Conservation (phyloP, 2,797 vertebrate species). For the Pantherophis alleghaniensis region DNA sequence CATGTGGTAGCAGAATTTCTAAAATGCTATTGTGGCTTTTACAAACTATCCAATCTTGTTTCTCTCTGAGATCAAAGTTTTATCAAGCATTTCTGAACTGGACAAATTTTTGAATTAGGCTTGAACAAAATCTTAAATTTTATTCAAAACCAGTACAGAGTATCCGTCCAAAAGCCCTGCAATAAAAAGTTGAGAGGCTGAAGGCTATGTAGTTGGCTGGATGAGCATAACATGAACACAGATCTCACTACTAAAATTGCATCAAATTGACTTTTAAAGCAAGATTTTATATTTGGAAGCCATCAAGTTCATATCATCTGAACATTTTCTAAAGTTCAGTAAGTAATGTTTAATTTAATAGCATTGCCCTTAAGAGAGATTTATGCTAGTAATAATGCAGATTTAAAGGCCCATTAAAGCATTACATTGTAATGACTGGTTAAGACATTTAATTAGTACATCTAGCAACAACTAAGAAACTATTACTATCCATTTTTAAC, state of each 20-base stretch:
- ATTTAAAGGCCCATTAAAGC: slow-evolving; percentile 32
- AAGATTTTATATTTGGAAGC: not conserved
- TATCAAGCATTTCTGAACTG: not conserved
- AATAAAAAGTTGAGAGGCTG: not conserved
- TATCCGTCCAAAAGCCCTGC: not conserved
- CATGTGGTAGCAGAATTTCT: not conserved
- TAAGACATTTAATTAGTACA: slow-evolving; percentile 34
- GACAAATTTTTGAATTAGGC: not conserved
- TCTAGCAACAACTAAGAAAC: slow-evolving; percentile 7
- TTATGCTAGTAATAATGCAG: slow-evolving; percentile 40
- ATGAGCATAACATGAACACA: not conserved
- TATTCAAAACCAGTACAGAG: not conserved
- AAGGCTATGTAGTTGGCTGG: not conserved
- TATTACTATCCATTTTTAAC: slow-evolving; percentile 11
- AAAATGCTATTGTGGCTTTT: not conserved
- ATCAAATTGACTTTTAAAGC: slow-evolving; percentile 8
- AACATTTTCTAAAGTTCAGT: slow-evolving; percentile 18
- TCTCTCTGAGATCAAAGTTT: not conserved
- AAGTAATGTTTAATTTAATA: slow-evolving; percentile 33
- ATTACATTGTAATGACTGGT: slow-evolving; percentile 29
- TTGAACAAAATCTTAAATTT: not conserved
- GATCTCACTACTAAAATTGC: not conserved
- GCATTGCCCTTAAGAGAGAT: slow-evolving; percentile 14
- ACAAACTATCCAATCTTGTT: not conserved
- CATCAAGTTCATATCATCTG: not conserved